phyloP scores from a whole-genome alignment of 2,888 invertebrate genomes.

The Drosophila dives region DNA sequence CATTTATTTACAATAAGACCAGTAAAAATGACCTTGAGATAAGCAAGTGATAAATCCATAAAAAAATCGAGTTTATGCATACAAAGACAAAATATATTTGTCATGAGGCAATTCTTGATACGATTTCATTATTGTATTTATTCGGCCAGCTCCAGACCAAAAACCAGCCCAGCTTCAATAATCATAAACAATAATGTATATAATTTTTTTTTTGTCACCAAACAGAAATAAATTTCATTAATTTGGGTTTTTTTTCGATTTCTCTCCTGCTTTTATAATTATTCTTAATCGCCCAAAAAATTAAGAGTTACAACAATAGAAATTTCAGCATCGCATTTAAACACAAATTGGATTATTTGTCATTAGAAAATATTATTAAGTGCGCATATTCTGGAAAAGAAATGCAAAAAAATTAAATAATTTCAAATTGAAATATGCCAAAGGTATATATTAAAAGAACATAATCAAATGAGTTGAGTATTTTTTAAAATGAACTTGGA shows the following conservation, averaged over 20 bases:
- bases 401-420: background rate
- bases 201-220: constrained; percentile 24
- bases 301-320: constrained; percentile 43
- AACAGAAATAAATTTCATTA: constrained; percentile 61
- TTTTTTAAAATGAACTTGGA: background rate
- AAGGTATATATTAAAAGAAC: background rate
- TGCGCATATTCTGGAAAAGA: background rate
- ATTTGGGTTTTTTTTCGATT: constrained; percentile 27
- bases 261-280: constrained; percentile 19
- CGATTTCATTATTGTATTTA: constrained; percentile 50
- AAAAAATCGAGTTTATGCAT: constrained; percentile 31
- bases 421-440: background rate
- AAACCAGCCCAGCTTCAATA: constrained; percentile 32
- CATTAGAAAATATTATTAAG: background rate
- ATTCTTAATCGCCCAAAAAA: background rate
- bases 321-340: constrained; percentile 43
- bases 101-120: constrained; percentile 39
- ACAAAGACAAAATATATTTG: constrained; percentile 30
- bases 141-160: constrained; percentile 1
- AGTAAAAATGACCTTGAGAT: constrained; percentile 64
- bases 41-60: constrained; percentile 65
- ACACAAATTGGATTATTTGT: constrained; percentile 59
- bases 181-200: constrained; percentile 22
- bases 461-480: background rate
- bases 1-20: constrained; percentile 43